Conservation (phyloP, 1,140 invertebrate species). For the Lepidostoma basale region DNA sequence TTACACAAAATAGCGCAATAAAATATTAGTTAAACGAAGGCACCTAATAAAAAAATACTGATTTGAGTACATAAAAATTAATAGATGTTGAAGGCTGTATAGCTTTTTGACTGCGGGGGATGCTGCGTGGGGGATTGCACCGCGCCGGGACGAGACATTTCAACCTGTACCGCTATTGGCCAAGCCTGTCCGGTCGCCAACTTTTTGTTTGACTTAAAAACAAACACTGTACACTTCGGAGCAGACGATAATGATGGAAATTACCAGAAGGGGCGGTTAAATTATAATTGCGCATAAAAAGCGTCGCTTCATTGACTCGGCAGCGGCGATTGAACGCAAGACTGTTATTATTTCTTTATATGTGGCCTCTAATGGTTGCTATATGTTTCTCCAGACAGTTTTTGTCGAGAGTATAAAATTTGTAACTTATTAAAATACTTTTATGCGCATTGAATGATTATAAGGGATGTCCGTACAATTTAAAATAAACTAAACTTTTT, state of each 20-base stretch:
- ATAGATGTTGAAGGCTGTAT: too few relatives aligned
- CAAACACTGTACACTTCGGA: conserved; percentile 1
- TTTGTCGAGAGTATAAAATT: too few relatives aligned
- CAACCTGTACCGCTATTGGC: neutral
- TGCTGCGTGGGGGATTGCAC: neutral
- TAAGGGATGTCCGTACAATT: too few relatives aligned
- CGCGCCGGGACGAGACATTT: neutral
- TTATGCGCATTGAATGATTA: too few relatives aligned
- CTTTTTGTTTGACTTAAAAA: conserved; percentile 7
- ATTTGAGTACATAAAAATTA: too few relatives aligned
- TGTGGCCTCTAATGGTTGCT: too few relatives aligned
- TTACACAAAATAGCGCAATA: neutral
- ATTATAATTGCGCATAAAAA: neutral
- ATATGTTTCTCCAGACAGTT: too few relatives aligned
- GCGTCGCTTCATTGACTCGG: neutral
- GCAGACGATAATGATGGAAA: conserved; percentile 3
- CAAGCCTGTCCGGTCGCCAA: conserved; percentile 5
- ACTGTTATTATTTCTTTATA: too few relatives aligned
- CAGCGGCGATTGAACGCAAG: too few relatives aligned
- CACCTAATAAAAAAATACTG: neutral
- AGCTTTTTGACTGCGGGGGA: too few relatives aligned
- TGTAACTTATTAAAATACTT: too few relatives aligned
- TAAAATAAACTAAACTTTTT: too few relatives aligned
- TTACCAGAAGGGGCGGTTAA: neutral
- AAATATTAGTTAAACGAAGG: neutral